These are phyloP conservation scores for Sisor rabdophorus DNA, from an alignment of 2,113 vertebrate species.

Conservation along the genomic window DNA sequence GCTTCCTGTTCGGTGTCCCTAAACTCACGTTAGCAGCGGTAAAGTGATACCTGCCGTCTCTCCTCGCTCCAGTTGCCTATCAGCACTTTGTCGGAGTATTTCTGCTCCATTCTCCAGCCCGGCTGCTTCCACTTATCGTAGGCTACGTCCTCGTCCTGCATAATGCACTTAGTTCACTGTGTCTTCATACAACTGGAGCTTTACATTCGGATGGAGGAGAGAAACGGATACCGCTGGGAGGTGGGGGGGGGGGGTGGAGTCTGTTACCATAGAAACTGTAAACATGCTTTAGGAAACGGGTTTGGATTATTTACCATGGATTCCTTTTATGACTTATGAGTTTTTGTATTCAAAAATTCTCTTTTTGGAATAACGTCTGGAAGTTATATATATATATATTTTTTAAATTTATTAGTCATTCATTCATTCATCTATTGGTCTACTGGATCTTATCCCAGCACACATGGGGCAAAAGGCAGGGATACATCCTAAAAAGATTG, in stretches of 20 bases:
- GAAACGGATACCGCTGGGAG: slow-evolving; percentile 39
- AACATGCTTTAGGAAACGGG: slow-evolving; percentile 49
- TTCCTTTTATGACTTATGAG: slow-evolving; percentile 26
- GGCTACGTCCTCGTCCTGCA: neutral
- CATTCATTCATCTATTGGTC: too few species aligned
- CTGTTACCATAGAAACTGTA: slow-evolving; percentile 69
- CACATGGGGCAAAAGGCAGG: too few species aligned
- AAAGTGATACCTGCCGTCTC: slow-evolving; percentile 65
- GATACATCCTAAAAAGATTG: too few species aligned
- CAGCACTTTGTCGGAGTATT: slow-evolving; percentile 68
- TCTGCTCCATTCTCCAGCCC: slow-evolving; percentile 68
- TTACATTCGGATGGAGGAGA: slow-evolving; percentile 37
- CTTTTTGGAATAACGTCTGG: too few species aligned
- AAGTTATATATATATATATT: too few species aligned
- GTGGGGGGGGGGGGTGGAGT: slow-evolving; percentile 48
- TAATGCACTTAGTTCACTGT: slow-evolving; percentile 3
- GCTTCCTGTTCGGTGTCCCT: neutral
- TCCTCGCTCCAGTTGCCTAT: slow-evolving; percentile 78
- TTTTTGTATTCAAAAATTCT: too few species aligned
- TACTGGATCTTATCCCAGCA: too few species aligned
- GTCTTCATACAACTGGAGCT: too few species aligned
- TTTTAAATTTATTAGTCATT: too few species aligned
- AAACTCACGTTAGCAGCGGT: neutral
- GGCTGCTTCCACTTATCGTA: slow-evolving; percentile 60
- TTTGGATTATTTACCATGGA: slow-evolving; percentile 17